Evolutionary conservation across 37 sponge, comb jelly and placozoan species (phyloP), one percentile per base, ranked within the genome.

Genomic region (Halichondria panicea): DNA sequence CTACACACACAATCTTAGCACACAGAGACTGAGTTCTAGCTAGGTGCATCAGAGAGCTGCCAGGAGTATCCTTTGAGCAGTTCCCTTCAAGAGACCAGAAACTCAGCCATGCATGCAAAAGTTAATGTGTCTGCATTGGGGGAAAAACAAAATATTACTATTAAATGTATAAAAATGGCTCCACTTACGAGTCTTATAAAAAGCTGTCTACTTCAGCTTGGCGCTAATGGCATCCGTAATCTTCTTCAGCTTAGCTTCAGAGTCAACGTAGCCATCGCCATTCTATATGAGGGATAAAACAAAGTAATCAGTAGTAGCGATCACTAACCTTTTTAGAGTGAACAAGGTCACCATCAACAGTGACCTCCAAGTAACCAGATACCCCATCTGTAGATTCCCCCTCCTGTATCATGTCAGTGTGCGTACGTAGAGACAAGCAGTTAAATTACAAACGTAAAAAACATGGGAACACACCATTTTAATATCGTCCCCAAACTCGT

Each of bases 281-380:
- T 79, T 69, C 88, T 83, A 48, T 46, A 43, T 8, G 43, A 21
- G 54, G 50, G 35, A 15, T 9, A 43, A 67, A 3, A 21, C n/a
- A n/a, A n/a, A n/a, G n/a, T n/a, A n/a, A n/a, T n/a, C n/a, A n/a
- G n/a, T n/a, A n/a, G n/a, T n/a, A n/a, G n/a, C n/a, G n/a, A n/a
- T n/a, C n/a, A n/a, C 55, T 18, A 39, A 91, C 92, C 89, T 91
- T 91, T 57, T 91, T 91, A 0, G 92, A 87, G 63, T 91, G 92
- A 19, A 91, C 76, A 34, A 87, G 74, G 11, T 71, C 57, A 6
- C 62, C 92, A 4, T 39, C 63, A 2, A 91, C 91, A 22, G 66
- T 36, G n/a, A 92, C 93, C 37, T 92, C 93, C 68, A 92, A 85
- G 33, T 36, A 89, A 4, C 91, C 90, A 58, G 93, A 89, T 3